These are phyloP conservation scores for Cepaea nemoralis DNA, from an alignment of 1,140 invertebrate genomes.

Conservation along the genomic window DNA sequence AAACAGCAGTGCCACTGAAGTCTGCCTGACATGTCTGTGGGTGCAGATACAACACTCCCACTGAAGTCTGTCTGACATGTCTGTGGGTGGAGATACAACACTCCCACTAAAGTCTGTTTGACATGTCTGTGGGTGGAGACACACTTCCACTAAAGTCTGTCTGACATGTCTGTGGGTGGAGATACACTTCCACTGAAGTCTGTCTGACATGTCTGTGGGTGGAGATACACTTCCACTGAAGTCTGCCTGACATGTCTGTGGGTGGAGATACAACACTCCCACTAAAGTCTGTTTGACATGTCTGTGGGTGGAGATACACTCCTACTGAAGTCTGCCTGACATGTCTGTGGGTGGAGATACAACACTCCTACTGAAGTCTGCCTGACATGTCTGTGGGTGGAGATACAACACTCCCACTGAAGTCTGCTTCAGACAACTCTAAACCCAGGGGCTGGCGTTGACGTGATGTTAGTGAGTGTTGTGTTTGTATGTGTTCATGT, in stretches of 20 bases:
- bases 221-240: conserved; percentile 68
- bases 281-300: conserved; percentile 25
- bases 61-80: conserved; percentile 67
- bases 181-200: too few relatives aligned
- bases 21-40: too few relatives aligned
- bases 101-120: conserved; percentile 45
- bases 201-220: too few relatives aligned
- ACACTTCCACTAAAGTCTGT: conserved; percentile 62
- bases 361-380: conserved; percentile 37
- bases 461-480: conserved; percentile 45
- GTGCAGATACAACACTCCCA: conserved; percentile 64
- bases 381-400: not conserved
- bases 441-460: conserved; percentile 44
- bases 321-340: conserved; percentile 42
- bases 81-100: conserved; percentile 54
- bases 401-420: conserved; percentile 35
- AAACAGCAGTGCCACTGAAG: too few relatives aligned
- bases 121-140: conserved; percentile 66
- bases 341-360: too few relatives aligned
- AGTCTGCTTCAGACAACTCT: conserved; percentile 28
- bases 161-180: too few relatives aligned
- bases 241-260: conserved; percentile 60
- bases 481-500: conserved; percentile 59
- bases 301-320: conserved; percentile 21
- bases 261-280: conserved; percentile 53